Conservation (phyloP, 2,797 vertebrate genomes). For the Pangasius djambal region DNA sequence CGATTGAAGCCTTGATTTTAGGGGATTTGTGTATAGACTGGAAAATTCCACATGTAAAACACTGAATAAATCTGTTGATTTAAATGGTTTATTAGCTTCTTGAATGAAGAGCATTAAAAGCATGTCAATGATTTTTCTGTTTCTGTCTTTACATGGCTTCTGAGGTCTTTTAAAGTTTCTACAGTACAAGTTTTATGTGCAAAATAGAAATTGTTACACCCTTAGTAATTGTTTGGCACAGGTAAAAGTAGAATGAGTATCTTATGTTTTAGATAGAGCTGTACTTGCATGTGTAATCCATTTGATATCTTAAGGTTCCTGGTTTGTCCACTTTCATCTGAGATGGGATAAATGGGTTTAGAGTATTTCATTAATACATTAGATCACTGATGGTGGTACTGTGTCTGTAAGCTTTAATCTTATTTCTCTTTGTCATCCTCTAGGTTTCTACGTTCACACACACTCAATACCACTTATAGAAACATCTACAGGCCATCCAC, state of each 20-base stretch:
- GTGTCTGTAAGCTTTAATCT: neutral
- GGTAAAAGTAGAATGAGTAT: neutral
- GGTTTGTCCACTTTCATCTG: neutral
- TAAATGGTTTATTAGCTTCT: neutral
- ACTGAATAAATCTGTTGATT: neutral
- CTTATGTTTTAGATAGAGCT: neutral
- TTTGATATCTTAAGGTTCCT: neutral
- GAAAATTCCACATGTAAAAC: neutral
- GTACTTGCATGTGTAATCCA: neutral
- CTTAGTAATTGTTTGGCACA: neutral
- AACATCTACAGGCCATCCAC: conserved; percentile 79
- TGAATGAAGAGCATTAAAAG: neutral
- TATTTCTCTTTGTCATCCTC: neutral
- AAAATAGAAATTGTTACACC: neutral
- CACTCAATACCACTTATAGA: conserved; percentile 61
- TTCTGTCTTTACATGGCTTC: neutral
- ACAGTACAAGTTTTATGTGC: neutral
- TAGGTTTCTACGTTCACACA: conserved; percentile 73
- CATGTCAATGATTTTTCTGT: too few species aligned
- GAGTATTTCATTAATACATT: neutral
- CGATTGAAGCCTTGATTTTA: neutral
- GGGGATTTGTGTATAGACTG: neutral
- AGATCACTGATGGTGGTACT: neutral
- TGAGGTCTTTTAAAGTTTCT: neutral
- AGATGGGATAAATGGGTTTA: neutral